These are phyloP conservation scores for Hemicordylus capensis DNA, from an alignment of 2,113 vertebrate species.

Conservation along the genomic window DNA sequence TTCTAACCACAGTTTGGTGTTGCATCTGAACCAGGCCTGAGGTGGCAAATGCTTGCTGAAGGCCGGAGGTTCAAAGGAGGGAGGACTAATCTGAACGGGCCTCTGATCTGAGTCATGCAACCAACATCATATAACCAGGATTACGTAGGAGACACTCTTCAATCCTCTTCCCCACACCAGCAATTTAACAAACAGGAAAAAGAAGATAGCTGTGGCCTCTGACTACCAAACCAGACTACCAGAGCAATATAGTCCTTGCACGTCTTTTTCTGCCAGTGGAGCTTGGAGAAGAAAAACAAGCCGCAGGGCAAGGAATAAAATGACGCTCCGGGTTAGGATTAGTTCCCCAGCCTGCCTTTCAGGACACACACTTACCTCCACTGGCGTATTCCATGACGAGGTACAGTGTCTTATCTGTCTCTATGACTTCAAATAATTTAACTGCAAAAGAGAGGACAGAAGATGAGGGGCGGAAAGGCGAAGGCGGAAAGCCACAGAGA, in stretches of 20 bases:
- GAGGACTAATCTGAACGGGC: neutral
- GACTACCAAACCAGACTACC: neutral
- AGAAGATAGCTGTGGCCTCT: neutral
- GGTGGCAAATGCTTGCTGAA: neutral
- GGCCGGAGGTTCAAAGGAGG: neutral
- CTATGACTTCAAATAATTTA: conserved; percentile 96
- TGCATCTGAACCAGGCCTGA: no score
- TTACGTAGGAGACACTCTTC: no score
- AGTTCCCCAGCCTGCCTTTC: neutral
- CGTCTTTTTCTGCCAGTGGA: neutral
- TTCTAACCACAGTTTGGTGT: no score
- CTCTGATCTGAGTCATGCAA: neutral
- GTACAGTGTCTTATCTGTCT: conserved; percentile 94
- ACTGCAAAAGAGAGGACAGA: conserved; percentile 73
- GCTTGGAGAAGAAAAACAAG: neutral
- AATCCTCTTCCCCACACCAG: neutral
- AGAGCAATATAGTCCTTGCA: neutral
- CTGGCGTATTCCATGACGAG: conserved; percentile 95
- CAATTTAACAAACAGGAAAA: neutral
- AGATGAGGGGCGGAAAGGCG: neutral
- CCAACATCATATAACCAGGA: neutral
- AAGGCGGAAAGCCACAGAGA: neutral
- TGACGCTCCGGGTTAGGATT: no score
- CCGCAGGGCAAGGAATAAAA: neutral
- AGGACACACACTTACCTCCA: conserved; percentile 78